Evolutionary conservation across 2,797 vertebrate genomes (phyloP).

Genomic region (Harpagifer antarcticus): DNA sequence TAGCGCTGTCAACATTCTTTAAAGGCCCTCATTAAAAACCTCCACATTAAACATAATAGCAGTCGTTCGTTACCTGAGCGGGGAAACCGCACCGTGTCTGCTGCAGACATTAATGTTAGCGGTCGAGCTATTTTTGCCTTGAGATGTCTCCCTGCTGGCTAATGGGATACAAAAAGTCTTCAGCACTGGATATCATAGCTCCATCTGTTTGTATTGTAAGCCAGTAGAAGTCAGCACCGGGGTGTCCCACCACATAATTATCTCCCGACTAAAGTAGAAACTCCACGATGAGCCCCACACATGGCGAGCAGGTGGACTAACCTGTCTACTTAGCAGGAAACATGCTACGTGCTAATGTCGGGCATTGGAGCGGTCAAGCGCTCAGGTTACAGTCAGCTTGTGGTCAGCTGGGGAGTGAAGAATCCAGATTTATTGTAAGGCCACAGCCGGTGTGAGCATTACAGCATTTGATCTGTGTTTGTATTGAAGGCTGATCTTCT

Average conservation of each 20-base stretch:
- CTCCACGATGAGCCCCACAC: slow-evolving; percentile 39
- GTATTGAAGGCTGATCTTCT: slow-evolving; percentile 64
- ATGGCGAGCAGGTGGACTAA: slow-evolving; percentile 68
- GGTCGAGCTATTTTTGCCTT: slow-evolving; percentile 54
- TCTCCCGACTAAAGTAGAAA: slow-evolving; percentile 21
- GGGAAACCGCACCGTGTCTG: slow-evolving; percentile 57
- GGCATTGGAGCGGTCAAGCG: slow-evolving; percentile 49
- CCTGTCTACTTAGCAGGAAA: slow-evolving; percentile 64
- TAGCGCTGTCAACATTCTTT: slow-evolving; percentile 65
- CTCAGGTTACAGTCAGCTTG: slow-evolving; percentile 62
- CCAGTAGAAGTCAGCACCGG: slow-evolving; percentile 26
- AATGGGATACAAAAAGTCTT: slow-evolving; percentile 49
- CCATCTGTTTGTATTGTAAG: slow-evolving; percentile 48
- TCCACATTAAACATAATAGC: slow-evolving; percentile 71
- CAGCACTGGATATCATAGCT: slow-evolving; percentile 39
- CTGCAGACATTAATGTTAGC: slow-evolving; percentile 60
- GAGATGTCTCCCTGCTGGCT: slow-evolving; percentile 52
- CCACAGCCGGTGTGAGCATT: slow-evolving; percentile 66
- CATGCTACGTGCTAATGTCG: slow-evolving; percentile 48
- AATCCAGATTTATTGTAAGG: slow-evolving; percentile 66
- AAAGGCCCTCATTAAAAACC: slow-evolving; percentile 69
- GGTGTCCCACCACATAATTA: slow-evolving; percentile 49
- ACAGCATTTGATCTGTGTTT: slow-evolving; percentile 66
- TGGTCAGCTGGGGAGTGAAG: slow-evolving; percentile 52
- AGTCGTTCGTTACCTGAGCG: slow-evolving; percentile 70